A percentile compares a stretch with the other conserved stretches of the same genome.
Conservation (phyloP, 2,797 vertebrate genomes). For the Anabacerthia variegaticeps region DNA sequence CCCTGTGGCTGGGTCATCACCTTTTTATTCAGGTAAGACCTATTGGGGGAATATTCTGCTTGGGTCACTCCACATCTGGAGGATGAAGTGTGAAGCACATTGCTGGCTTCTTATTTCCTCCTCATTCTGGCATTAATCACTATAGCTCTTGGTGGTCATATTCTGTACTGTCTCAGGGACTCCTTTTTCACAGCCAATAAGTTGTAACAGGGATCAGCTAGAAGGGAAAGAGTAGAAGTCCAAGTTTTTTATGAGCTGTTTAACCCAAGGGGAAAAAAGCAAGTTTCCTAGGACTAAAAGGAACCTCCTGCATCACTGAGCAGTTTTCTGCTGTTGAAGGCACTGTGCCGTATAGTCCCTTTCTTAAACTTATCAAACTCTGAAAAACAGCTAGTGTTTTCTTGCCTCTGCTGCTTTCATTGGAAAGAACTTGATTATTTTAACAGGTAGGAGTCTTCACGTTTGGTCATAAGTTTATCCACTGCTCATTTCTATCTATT, state of each 20-base stretch:
- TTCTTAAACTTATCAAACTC: neutral
- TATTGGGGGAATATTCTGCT: neutral
- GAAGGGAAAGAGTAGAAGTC: slow-evolving; percentile 25
- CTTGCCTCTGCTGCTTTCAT: neutral
- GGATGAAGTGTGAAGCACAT: neutral
- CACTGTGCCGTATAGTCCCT: neutral
- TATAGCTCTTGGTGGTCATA: slow-evolving; percentile 25
- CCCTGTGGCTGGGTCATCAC: neutral
- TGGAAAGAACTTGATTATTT: neutral
- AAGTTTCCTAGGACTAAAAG: neutral
- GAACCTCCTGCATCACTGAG: neutral
- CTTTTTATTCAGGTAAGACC: neutral
- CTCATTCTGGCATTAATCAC: slow-evolving; percentile 16
- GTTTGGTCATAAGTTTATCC: neutral
- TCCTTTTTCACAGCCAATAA: slow-evolving; percentile 57
- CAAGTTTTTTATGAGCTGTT: slow-evolving; percentile 58
- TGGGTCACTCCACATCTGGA: neutral
- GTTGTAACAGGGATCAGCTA: slow-evolving; percentile 46
- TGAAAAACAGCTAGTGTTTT: neutral
- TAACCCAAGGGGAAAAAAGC: neutral
- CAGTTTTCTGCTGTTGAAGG: neutral
- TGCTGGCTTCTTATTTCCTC: slow-evolving; percentile 39
- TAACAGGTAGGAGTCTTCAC: neutral
- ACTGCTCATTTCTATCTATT: neutral
- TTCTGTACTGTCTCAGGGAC: slow-evolving; percentile 40